These are phyloP conservation scores for Pyrrhosoma nymphula DNA, from an alignment of 2,888 invertebrate species.

Conservation along the genomic window DNA sequence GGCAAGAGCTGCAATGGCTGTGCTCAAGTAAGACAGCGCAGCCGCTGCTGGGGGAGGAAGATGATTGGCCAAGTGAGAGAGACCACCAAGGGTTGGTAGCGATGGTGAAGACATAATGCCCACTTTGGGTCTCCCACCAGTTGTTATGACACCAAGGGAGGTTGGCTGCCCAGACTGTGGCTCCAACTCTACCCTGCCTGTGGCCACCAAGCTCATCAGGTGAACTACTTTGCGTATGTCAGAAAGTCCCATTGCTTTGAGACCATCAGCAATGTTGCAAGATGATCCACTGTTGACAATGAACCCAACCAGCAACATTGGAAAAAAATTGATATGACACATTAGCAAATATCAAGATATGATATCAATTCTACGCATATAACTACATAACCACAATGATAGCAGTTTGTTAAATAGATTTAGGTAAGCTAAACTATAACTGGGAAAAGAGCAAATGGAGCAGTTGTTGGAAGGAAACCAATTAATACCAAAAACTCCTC, in stretches of 20 bases:
- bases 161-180: constrained; percentile 33
- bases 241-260: constrained; percentile 79
- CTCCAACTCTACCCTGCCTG: constrained; percentile 79
- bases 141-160: not conserved
- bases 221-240: constrained; percentile 82
- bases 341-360: not conserved
- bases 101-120: constrained; percentile 14
- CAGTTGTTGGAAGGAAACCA: too few relatives aligned
- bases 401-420: too few relatives aligned
- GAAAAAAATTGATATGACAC: constrained; percentile 1
- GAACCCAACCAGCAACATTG: not conserved
- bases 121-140: not conserved
- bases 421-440: too few relatives aligned
- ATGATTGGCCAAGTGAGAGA: constrained; percentile 75
- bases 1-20: constrained; percentile 80
- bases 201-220: constrained; percentile 82
- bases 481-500: too few relatives aligned
- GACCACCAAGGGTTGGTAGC: constrained; percentile 58
- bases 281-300: constrained; percentile 76
- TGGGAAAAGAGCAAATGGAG: too few relatives aligned
- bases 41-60: constrained; percentile 72
- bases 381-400: too few relatives aligned
- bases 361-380: too few relatives aligned
- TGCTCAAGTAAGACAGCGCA: constrained; percentile 74
- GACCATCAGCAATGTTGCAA: constrained; percentile 78